Evolutionary conservation across 2,888 invertebrate genomes (phyloP).

Genomic region (Temnothorax unifasciatus): DNA sequence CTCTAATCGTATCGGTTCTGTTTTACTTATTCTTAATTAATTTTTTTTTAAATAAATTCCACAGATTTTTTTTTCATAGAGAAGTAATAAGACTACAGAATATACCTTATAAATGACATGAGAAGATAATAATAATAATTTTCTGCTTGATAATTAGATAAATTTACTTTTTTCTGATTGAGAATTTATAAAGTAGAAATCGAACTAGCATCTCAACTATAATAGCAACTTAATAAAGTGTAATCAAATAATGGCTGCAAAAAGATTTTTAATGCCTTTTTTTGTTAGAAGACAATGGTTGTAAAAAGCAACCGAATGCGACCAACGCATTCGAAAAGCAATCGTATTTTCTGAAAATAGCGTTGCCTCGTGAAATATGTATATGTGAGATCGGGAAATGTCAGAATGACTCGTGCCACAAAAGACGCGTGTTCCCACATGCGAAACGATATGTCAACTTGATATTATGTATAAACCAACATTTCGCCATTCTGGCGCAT

Average conservation of each 20-base stretch:
- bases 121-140: neutral
- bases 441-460: constrained; percentile 19
- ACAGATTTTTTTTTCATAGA: neutral
- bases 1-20: too few relatives aligned
- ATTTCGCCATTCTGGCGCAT: constrained; percentile 69
- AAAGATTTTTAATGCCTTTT: neutral
- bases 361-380: neutral
- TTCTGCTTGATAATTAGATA: neutral
- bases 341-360: neutral
- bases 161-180: neutral
- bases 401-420: neutral
- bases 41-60: neutral
- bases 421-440: neutral
- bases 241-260: neutral
- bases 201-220: neutral
- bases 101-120: constrained; percentile 11
- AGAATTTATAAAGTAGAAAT: neutral
- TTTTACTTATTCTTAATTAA: too few relatives aligned
- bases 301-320: neutral
- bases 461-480: constrained; percentile 42
- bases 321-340: neutral
- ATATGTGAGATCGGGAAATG: neutral
- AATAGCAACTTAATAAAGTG: neutral
- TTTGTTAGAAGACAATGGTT: neutral
- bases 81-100: neutral